Base-by-base conservation (phyloP, 2,797 vertebrate species). In the Coregonus sp. region DNA sequence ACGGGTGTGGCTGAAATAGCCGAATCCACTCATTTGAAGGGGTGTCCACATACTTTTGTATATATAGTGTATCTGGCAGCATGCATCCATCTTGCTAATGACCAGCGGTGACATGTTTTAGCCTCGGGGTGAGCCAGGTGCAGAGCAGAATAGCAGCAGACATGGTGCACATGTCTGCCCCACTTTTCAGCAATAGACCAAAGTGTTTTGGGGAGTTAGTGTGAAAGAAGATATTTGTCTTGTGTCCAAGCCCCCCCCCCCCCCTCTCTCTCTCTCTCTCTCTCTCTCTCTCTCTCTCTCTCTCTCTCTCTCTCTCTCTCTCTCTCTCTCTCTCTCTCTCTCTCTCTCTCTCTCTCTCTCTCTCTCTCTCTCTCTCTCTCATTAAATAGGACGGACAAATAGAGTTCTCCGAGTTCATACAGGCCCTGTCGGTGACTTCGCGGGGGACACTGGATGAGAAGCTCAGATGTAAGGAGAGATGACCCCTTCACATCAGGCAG, bases 321-420 rank as follows among this genome's bases (percentile, higher is more conserved):
- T 37, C 35, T 37, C 12, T 70, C 52, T 72, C 72, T 52, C 4
- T 68, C 37, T 72, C 59, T 70, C 33, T 72, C 66, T 78, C 20
- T 75, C 3, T 71, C 25, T 25, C 25, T 25, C 35, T 3, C 40
- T 33, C 5, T 52, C 18, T 12, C 11, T 5, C 5, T 20, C 6
- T 31, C 68, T 25, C 40, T 78, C 15, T 73, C 70, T 63, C 50
- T 79, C 68, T 73, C 5, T 15, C 47, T 74, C 59, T 68, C 25
- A 1, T 20, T 16, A 20, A 25, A 51, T 72, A 99, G 98, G 98
- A 99, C 0, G 98, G 98, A 81, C 95, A 97, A 84, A 99, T 99
- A 1, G 98, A 99, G 90, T 99, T 99, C 86, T 96, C 97, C 0
- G 98, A 99, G 90, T 99, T 99, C 91, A 99, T 99, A 92, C 98